Base-by-base conservation (phyloP, 2,888 invertebrate genomes). In the Cryptus armator region DNA sequence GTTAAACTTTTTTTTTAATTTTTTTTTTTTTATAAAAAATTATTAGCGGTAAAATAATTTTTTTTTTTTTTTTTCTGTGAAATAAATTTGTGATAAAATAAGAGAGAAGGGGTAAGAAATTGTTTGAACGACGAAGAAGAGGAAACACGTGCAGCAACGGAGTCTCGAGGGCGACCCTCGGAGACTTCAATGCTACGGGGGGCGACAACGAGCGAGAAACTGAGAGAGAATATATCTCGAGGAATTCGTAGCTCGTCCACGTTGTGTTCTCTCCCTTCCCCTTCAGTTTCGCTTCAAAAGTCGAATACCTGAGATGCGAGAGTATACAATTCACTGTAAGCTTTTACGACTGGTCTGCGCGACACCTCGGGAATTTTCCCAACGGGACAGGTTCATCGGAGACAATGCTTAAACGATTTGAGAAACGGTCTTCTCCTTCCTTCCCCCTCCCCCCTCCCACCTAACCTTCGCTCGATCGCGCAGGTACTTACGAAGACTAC, bases 101-200 rank as follows among this genome's bases (percentile, higher is more conserved):
- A 44, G 12, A 16, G n/a, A n/a, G n/a, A 1, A 12, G n/a, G 64
- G 72, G 37, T 24, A 51, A 64, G 37, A 81, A 59, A 76, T 68
- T 64, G 78, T 56, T 43, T 75, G 19, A 43, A 72, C 14, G 43
- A 2, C 19, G 78, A 76, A 46, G 66, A 68, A 67, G 72, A 71
- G 67, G 51, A 77, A 88, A 86, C 86, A 86, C 84, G 78, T 81
- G 84, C 83, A 53, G 81, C 84, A 71, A 75, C 79, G 68, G 51
- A n/a, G 76, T 62, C 80, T 64, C 37, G 32, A 62, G 53, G 48
- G 46, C 24, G 48, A 19, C 79, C 68, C 59, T 32, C 48, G 77
- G 77, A 84, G 84, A 84, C 81, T 84, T 78, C 81, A 84, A 84
- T 84, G 84, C 84, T 81, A 64, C 64, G 68, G 64, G 44, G 62